Conservation (phyloP, 2,797 vertebrate species). For the Helostoma temminkii region DNA sequence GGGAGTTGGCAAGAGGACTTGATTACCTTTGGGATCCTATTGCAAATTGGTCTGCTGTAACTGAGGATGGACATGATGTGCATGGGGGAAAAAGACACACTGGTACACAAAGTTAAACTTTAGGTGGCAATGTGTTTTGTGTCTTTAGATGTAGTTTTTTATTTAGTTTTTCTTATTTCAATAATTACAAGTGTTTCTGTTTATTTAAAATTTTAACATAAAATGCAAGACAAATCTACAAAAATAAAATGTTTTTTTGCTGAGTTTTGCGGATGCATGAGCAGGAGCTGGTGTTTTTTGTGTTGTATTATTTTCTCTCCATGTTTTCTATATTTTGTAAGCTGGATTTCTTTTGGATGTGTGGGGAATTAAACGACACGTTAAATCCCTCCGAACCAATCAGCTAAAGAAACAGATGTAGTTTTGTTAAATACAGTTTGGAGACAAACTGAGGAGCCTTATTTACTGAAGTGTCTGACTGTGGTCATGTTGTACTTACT, state of each 20-base stretch:
- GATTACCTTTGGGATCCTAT: conserved; percentile 78
- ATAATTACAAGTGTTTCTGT: too few species aligned
- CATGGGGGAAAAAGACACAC: conserved; percentile 3
- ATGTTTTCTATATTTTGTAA: neutral
- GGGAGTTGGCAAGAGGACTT: conserved; percentile 69
- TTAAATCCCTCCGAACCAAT: neutral
- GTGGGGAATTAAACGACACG: neutral
- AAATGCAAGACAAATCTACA: too few species aligned
- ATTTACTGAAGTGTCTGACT: neutral
- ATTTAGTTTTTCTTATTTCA: neutral
- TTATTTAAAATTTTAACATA: too few species aligned
- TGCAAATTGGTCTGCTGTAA: conserved; percentile 72
- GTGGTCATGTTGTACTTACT: neutral
- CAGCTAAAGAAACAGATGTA: neutral
- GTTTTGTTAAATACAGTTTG: neutral
- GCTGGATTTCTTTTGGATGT: neutral
- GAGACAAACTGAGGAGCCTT: neutral
- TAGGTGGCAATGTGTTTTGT: neutral
- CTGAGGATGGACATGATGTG: conserved; percentile 76
- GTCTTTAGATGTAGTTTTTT: neutral
- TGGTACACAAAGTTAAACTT: conserved; percentile 9
- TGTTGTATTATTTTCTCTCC: neutral
- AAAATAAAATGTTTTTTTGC: too few species aligned
- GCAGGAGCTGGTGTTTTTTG: neutral
- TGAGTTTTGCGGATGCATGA: neutral